Base-by-base conservation (phyloP, 92 coral and sea anemone species). In the Pocillopora meandrina region DNA sequence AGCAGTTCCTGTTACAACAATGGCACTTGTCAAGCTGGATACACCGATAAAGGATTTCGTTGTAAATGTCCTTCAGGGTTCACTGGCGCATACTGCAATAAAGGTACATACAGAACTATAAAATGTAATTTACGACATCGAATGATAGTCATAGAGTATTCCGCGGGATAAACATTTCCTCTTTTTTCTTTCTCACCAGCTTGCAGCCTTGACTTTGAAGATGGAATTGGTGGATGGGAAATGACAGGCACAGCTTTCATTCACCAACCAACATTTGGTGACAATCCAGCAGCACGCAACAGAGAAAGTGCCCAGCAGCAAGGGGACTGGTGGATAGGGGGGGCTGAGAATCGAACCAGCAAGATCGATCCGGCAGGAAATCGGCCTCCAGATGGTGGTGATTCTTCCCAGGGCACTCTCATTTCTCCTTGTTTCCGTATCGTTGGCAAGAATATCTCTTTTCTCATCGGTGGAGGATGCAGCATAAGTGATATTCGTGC, bases 311-410 rank as follows among this genome's bases (percentile, higher is more conserved):
- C 94, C 21, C 72, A 77, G 19, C 90, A 79, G 12, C 81, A 85
- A 19, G 92, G 92, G 13, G 71, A 88, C 87, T 91, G 90, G 90
- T 91, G 94, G 94, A 88, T 91, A 66, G 94, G 94, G 19, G 91
- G 91, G 2, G 66, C 15, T 47, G 90, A 91, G 65, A 75, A 85
- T 49, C 84, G 94, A 1, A 87, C 92, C 81, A 75, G 64, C 33
- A 15, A 84, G 42, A 78, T 83, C 12, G 20, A 18, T 10, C 68
- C 86, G 1, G 91, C 89, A n/a, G n/a, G n/a, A n/a, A n/a, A n/a
- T n/a, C n/a, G n/a, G n/a, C n/a, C n/a, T n/a, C n/a, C n/a, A n/a
- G n/a, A n/a, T n/a, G n/a, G n/a, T n/a, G n/a, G n/a, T n/a, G n/a
- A n/a, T n/a, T n/a, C n/a, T n/a, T 42, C 26, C 17, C 75, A 71